Percentiles rank a stretch among this genome's conserved stretches.
Conservation (phyloP, 2,888 invertebrate species). For the Baronia brevicornis region DNA sequence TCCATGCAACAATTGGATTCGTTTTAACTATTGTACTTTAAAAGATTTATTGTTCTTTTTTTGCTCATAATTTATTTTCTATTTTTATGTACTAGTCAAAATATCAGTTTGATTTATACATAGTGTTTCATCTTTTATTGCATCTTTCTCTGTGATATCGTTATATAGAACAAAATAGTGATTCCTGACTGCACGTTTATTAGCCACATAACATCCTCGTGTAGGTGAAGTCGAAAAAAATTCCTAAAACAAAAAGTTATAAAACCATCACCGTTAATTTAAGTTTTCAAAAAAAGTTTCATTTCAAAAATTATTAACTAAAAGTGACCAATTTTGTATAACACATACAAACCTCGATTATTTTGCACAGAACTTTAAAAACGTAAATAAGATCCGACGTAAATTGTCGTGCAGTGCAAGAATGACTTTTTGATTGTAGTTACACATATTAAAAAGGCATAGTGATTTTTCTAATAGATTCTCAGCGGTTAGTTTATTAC, state of each 20-base stretch:
- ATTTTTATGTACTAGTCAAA: conserved; percentile 60
- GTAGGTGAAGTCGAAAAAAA: conserved; percentile 24
- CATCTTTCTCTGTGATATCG: conserved; percentile 61
- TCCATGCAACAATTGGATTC: background rate
- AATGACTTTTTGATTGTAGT: conserved; percentile 43
- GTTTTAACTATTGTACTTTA: conserved; percentile 8
- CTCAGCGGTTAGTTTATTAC: conserved; percentile 58
- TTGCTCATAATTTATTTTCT: conserved; percentile 30
- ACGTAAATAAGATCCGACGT: no score
- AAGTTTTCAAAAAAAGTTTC: conserved; percentile 8
- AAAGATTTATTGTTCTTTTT: conserved; percentile 35
- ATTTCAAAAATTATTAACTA: no score
- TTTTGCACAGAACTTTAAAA: no score
- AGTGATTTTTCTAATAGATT: conserved; percentile 64
- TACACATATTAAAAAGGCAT: conserved; percentile 39
- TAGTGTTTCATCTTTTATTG: conserved; percentile 38
- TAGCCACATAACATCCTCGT: conserved; percentile 63
- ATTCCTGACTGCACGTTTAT: conserved; percentile 31
- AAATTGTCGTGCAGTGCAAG: conserved; percentile 12
- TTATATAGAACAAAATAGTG: conserved; percentile 57
- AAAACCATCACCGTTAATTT: no score
- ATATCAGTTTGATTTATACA: conserved; percentile 45
- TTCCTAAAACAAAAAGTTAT: no score
- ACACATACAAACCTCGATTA: no score
- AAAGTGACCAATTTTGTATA: no score